Percentiles rank a stretch among this genome's conserved stretches.
Evolutionary conservation across 2,113 vertebrate species (phyloP).

Genomic region (Donacobius atricapilla): DNA sequence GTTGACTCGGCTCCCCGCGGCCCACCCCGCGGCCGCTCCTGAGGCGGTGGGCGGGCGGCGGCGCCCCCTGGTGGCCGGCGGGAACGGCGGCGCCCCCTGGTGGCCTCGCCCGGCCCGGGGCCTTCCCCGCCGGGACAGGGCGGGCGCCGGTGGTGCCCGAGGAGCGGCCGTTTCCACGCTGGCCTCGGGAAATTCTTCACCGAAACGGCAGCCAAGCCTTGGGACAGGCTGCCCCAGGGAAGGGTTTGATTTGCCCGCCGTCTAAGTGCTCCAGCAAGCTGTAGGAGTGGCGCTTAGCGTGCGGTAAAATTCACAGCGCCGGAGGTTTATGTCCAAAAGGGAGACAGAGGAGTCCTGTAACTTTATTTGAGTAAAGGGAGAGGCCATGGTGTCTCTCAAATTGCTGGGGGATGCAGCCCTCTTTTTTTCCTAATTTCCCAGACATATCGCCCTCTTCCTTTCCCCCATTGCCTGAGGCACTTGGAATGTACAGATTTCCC

Average conservation of each 20-base stretch:
- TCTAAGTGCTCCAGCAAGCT: background rate
- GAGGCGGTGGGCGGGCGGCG: background rate
- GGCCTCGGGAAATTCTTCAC: background rate
- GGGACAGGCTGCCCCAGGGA: background rate
- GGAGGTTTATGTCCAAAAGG: background rate
- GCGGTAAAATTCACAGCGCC: rapidly evolving
- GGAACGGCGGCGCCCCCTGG: background rate
- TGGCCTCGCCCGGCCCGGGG: background rate
- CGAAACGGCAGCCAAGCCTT: background rate
- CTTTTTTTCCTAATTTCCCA: background rate
- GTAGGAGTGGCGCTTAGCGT: no score
- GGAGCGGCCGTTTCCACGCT: rapidly evolving
- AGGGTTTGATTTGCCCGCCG: background rate
- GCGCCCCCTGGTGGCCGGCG: background rate
- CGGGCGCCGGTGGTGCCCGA: rapidly evolving
- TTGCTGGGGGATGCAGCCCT: background rate
- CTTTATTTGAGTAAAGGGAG: rapidly evolving
- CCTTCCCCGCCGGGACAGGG: background rate
- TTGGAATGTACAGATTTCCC: background rate
- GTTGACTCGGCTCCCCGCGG: no score
- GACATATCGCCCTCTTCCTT: background rate
- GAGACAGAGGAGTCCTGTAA: background rate
- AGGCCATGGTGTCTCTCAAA: background rate
- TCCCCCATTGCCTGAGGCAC: background rate
- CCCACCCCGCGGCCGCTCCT: background rate